Evolutionary conservation across 2,797 vertebrate genomes (phyloP).

Genomic region (Nasua narica): DNA sequence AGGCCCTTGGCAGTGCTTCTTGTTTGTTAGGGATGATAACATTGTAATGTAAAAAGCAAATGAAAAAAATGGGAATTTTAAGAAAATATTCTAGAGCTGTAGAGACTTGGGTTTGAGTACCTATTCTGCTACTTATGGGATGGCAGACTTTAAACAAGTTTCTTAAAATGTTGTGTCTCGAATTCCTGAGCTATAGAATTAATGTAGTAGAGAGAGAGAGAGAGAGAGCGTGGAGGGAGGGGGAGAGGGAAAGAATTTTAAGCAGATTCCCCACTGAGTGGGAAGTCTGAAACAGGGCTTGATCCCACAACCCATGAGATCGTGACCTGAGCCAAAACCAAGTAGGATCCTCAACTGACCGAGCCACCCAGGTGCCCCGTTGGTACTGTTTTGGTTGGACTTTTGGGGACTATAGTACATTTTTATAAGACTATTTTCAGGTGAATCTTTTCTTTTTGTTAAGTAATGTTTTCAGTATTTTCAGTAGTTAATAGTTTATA

Average conservation of each 20-base stretch:
- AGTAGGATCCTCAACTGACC: not conserved
- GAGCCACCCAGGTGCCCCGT: not conserved
- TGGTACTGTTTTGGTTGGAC: not conserved
- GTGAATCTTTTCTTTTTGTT: slow-evolving; percentile 2
- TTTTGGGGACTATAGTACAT: not conserved
- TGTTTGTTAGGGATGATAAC: slow-evolving; percentile 30
- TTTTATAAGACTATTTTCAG: slow-evolving; percentile 2
- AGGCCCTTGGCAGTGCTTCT: not conserved
- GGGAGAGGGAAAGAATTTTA: not conserved
- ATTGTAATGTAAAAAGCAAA: not conserved
- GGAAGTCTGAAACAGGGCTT: not conserved
- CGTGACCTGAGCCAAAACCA: not conserved
- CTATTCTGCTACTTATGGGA: not conserved
- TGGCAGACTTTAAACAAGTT: not conserved
- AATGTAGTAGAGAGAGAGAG: not conserved
- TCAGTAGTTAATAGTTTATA: slow-evolving; percentile 7
- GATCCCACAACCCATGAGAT: not conserved
- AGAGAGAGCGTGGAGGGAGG: not conserved
- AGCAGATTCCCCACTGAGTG: not conserved
- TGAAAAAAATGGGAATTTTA: not conserved
- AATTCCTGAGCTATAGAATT: not conserved
- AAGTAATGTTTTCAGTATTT: slow-evolving; percentile 25
- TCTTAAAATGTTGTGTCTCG: not conserved
- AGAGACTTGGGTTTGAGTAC: not conserved
- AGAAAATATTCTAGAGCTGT: not conserved